A percentile compares a stretch with the other conserved stretches of the same genome.
These are phyloP conservation scores for Leucoraja erinaceus DNA, from an alignment of 2,113 vertebrate genomes.

Conservation along the genomic window DNA sequence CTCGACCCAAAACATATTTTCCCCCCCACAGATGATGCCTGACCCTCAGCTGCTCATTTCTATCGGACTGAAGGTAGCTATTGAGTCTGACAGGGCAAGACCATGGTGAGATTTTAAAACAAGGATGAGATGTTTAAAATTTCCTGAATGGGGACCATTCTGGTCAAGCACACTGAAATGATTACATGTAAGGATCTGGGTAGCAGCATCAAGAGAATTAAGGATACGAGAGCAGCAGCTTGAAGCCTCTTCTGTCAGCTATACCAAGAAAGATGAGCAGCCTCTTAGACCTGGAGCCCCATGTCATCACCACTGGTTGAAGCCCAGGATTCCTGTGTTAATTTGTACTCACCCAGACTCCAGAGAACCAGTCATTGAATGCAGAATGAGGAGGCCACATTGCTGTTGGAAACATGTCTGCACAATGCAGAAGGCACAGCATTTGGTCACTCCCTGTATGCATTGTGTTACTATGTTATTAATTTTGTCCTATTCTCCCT, in stretches of 20 bases:
- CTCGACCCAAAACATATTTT: no score
- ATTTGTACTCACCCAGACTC: neutral
- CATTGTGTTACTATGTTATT: neutral
- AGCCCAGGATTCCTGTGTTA: neutral
- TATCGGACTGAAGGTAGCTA: no score
- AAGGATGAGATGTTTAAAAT: no score
- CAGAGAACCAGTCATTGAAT: neutral
- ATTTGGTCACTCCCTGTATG: neutral
- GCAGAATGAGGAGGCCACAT: neutral
- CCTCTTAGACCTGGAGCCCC: neutral
- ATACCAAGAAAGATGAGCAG: neutral
- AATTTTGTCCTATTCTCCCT: neutral
- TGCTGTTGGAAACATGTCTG: neutral
- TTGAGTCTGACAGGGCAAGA: no score
- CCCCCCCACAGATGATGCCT: no score
- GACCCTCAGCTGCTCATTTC: no score
- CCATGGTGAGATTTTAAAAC: no score
- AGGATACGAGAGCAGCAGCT: neutral
- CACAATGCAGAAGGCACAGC: neutral
- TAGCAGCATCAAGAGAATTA: neutral
- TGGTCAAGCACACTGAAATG: no score
- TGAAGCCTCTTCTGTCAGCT: neutral
- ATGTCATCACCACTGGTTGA: neutral
- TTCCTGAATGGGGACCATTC: no score
- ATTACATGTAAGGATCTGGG: neutral